Conservation (phyloP, 2,888 invertebrate species). For the Desoria tigrina region DNA sequence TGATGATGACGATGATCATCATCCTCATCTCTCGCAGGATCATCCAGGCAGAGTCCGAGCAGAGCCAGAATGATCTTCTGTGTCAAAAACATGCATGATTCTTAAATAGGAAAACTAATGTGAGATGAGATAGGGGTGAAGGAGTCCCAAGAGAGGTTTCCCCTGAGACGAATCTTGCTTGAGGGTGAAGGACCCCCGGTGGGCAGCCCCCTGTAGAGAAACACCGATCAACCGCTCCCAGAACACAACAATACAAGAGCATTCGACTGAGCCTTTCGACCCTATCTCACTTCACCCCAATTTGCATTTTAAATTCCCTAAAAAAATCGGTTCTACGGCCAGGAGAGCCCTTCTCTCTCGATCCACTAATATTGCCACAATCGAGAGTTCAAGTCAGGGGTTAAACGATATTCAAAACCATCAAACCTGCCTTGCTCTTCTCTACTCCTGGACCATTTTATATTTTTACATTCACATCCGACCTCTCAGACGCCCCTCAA, state of each 20-base stretch:
- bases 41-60: background rate
- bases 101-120: background rate
- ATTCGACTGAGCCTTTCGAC: conserved; percentile 34
- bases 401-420: conserved; percentile 47
- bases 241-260: conserved; percentile 42
- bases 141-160: conserved; percentile 12
- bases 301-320: conserved; percentile 45
- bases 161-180: conserved; percentile 12
- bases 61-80: background rate
- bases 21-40: no score
- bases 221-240: conserved; percentile 50
- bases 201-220: conserved; percentile 40
- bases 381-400: conserved; percentile 43
- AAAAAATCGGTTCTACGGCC: conserved; percentile 6
- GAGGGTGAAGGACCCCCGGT: conserved; percentile 24
- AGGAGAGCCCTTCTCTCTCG: background rate
- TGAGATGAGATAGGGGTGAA: background rate
- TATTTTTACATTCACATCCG: no score
- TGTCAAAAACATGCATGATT: background rate
- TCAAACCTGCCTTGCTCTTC: conserved; percentile 25
- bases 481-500: no score
- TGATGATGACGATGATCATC: background rate
- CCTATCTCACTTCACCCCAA: conserved; percentile 45
- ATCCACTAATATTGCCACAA: conserved; percentile 36
- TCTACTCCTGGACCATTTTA: background rate